phyloP scores from a whole-genome alignment of 2,797 vertebrate genomes.

The Oryzias dopingdopingensis region DNA sequence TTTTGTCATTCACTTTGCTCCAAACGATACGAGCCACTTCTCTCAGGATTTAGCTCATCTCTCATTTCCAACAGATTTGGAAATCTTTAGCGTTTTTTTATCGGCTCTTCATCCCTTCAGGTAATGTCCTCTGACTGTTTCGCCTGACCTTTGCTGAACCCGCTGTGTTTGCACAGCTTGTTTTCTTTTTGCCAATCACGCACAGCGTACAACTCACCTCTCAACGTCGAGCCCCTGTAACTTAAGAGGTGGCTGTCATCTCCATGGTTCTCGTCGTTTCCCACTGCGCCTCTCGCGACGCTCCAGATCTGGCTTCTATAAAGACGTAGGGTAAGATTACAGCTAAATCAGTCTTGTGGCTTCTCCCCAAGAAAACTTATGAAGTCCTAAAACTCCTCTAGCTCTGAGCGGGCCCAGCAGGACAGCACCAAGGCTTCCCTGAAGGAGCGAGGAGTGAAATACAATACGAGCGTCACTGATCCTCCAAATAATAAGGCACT shows the following conservation, averaged over 20 bases:
- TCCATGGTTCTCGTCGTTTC: slow-evolving; percentile 57
- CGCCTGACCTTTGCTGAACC: slow-evolving; percentile 15
- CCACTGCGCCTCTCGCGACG: slow-evolving; percentile 42
- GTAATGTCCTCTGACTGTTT: slow-evolving; percentile 8
- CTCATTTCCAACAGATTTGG: not conserved
- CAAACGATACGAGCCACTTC: slow-evolving; percentile 20
- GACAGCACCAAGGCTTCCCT: slow-evolving; percentile 61
- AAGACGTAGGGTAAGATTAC: slow-evolving; percentile 83
- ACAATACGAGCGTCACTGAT: slow-evolving; percentile 88
- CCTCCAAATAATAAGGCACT: slow-evolving; percentile 90
- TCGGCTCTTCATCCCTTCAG: not conserved
- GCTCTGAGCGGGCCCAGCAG: slow-evolving; percentile 78
- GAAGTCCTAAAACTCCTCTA: slow-evolving; percentile 82
- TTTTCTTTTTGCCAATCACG: slow-evolving; percentile 3
- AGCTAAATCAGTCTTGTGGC: slow-evolving; percentile 79
- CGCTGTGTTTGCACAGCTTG: slow-evolving; percentile 8
- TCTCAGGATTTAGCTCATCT: slow-evolving; percentile 6
- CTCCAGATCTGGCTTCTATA: slow-evolving; percentile 80
- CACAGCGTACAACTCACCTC: slow-evolving; percentile 36
- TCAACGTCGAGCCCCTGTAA: slow-evolving; percentile 28
- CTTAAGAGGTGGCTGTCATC: slow-evolving; percentile 54
- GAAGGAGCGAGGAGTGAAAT: slow-evolving; percentile 71
- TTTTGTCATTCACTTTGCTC: slow-evolving; percentile 13
- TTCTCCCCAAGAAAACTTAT: slow-evolving; percentile 82
- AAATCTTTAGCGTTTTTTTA: not conserved